Evolutionary conservation across 2,888 invertebrate species (phyloP).

Genomic region (Lasius platythorax): DNA sequence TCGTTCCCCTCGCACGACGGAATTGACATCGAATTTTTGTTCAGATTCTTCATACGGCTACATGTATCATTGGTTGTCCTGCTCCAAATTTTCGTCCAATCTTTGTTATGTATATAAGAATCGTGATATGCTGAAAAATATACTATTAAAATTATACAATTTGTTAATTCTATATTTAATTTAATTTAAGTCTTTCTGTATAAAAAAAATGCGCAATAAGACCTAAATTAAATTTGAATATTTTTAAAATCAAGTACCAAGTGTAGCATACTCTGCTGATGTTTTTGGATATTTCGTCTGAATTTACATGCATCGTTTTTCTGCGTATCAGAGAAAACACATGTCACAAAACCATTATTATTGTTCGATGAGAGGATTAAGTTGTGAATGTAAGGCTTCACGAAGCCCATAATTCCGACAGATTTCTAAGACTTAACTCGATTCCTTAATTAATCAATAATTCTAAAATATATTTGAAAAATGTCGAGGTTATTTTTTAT

Average conservation of each 20-base stretch:
- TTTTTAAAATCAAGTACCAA: not conserved
- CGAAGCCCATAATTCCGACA: conserved; percentile 68
- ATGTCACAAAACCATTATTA: conserved; percentile 72
- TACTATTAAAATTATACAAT: not conserved
- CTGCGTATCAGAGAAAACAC: not conserved
- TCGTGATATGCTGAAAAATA: not conserved
- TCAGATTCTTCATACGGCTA: not conserved
- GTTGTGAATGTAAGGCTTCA: conserved; percentile 75
- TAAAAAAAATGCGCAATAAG: not conserved
- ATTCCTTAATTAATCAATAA: conserved; percentile 54
- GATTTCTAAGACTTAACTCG: conserved; percentile 20
- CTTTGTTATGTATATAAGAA: not conserved
- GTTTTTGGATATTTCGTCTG: not conserved
- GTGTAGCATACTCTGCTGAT: too few relatives aligned
- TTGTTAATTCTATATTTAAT: not conserved
- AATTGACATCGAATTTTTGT: not conserved
- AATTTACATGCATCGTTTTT: not conserved
- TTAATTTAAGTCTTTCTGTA: not conserved
- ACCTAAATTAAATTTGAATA: not conserved
- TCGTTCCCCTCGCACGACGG: not conserved
- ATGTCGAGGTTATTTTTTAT: conserved; percentile 65
- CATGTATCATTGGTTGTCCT: not conserved
- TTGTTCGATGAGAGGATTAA: conserved; percentile 75
- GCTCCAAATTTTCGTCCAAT: not conserved
- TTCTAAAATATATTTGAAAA: not conserved